Percentiles rank a stretch among this genome's conserved stretches.
phyloP scores from a whole-genome alignment of 1,140 invertebrate genomes.

The Danaus melanippus region DNA sequence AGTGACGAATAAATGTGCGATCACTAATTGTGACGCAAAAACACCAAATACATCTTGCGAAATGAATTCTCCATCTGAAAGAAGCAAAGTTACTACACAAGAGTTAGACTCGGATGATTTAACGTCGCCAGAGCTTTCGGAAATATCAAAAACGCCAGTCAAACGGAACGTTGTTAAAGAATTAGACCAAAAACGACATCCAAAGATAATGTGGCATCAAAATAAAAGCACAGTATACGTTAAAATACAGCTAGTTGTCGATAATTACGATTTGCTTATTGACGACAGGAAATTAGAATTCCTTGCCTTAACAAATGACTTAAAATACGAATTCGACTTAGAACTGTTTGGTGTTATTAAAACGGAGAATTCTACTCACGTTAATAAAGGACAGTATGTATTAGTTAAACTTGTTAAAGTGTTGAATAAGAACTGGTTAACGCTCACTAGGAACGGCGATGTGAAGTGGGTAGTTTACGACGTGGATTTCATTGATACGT shows the following conservation, averaged over 20 bases:
- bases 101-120: slow-evolving; percentile 47
- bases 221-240: slow-evolving; percentile 33
- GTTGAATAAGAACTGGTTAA: slow-evolving; percentile 42
- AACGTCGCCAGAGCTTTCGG: slow-evolving; percentile 25
- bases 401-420: slow-evolving; percentile 41
- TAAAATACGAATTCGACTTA: slow-evolving; percentile 41
- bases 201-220: slow-evolving; percentile 52
- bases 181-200: slow-evolving; percentile 27
- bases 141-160: slow-evolving; percentile 7
- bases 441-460: slow-evolving; percentile 31
- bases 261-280: slow-evolving; percentile 41
- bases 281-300: slow-evolving; percentile 37
- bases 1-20: background rate
- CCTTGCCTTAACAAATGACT: slow-evolving; percentile 26
- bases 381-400: slow-evolving; percentile 50
- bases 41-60: slow-evolving; percentile 5
- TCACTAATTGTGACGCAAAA: slow-evolving; percentile 11
- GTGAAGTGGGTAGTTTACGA: slow-evolving; percentile 57
- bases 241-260: slow-evolving; percentile 48
- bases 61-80: background rate
- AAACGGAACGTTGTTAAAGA: slow-evolving; percentile 12
- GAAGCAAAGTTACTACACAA: slow-evolving; percentile 10
- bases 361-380: slow-evolving; percentile 27
- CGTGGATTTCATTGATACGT: slow-evolving; percentile 41
- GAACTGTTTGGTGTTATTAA: slow-evolving; percentile 50